A percentile compares a stretch with the other conserved stretches of the same genome.
These are phyloP conservation scores for Mungos mungo DNA, from an alignment of 2,113 vertebrate genomes.

Conservation along the genomic window DNA sequence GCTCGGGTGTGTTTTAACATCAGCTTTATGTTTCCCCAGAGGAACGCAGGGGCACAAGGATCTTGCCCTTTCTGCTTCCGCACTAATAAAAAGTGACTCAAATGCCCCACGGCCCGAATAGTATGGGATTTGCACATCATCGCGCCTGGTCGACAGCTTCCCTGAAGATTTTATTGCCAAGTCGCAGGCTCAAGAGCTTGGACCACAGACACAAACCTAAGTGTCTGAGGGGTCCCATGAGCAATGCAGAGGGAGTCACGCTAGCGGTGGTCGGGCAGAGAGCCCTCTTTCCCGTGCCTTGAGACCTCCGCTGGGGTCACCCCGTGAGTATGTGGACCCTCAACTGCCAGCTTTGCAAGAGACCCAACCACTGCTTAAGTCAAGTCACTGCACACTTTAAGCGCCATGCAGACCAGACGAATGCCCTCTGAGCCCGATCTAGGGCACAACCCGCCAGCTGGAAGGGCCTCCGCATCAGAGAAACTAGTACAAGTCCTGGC, in stretches of 20 bases:
- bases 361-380: background rate
- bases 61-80: background rate
- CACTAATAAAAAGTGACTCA: background rate
- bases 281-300: background rate
- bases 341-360: background rate
- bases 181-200: background rate
- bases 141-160: background rate
- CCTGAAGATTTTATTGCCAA: background rate
- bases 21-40: background rate
- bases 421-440: background rate
- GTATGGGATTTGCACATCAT: background rate
- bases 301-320: background rate
- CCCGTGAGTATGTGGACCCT: background rate
- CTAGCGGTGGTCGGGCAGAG: background rate
- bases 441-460: background rate
- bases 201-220: background rate
- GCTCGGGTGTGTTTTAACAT: background rate
- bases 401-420: background rate
- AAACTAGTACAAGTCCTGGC: background rate
- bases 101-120: background rate
- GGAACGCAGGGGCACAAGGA: background rate
- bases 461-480: background rate
- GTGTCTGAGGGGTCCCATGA: rapidly evolving
- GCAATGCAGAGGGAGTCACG: background rate
- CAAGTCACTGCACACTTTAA: background rate